Evolutionary conservation across 2,888 invertebrate genomes (phyloP).

Genomic region (Camponotus fellah): DNA sequence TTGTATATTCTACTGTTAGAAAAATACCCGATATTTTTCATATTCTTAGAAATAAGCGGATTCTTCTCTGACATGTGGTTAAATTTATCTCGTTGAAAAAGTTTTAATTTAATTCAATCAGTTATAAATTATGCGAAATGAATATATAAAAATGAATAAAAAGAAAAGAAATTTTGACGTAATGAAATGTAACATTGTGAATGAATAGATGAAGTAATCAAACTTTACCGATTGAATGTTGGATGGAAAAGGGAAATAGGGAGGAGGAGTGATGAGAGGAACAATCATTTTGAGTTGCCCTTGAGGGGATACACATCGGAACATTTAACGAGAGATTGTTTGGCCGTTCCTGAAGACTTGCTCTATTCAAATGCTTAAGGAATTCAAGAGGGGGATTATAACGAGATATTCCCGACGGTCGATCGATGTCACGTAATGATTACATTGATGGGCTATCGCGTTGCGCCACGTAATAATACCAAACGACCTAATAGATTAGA

Average conservation of each 20-base stretch:
- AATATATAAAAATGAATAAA: background rate
- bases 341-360: constrained; percentile 32
- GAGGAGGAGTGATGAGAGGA: background rate
- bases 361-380: constrained; percentile 34
- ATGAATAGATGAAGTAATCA: constrained; percentile 16
- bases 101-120: background rate
- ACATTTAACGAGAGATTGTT: constrained; percentile 58
- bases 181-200: background rate
- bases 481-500: background rate
- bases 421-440: constrained; percentile 47
- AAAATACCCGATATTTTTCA: background rate
- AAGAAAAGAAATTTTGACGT: background rate
- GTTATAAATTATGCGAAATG: background rate
- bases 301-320: constrained; percentile 16
- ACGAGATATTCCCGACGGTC: constrained; percentile 42
- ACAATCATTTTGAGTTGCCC: constrained; percentile 19
- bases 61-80: background rate
- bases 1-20: background rate
- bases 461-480: constrained; percentile 48
- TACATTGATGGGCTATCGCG: constrained; percentile 40
- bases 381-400: constrained; percentile 52
- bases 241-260: background rate
- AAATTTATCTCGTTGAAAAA: constrained; percentile 2
- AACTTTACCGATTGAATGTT: constrained; percentile 33
- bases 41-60: background rate